Percentiles rank a stretch among this genome's conserved stretches.
phyloP scores from a whole-genome alignment of 1,140 invertebrate species.

The Chironomus striatipennis region DNA sequence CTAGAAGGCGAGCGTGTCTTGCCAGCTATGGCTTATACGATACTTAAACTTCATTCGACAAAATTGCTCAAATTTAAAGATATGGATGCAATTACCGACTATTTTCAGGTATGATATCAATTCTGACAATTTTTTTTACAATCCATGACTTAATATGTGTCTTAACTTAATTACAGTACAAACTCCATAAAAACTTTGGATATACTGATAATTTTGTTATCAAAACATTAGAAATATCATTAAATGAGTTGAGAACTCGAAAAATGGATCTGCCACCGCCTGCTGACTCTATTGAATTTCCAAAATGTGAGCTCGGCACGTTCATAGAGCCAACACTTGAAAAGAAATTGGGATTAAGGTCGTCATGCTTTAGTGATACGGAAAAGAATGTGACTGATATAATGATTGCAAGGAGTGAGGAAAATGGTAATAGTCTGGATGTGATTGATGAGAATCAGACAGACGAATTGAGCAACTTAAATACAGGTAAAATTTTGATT shows the following conservation, averaged over 20 bases:
- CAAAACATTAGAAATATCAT: constrained; percentile 62
- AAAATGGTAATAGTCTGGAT: constrained; percentile 30
- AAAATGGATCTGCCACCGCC: constrained; percentile 72
- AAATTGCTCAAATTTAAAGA: constrained; percentile 64
- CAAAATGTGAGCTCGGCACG: constrained; percentile 68
- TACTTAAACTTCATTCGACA: constrained; percentile 87
- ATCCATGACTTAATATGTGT: no score
- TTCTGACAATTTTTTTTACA: no score
- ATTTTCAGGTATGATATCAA: constrained; percentile 42
- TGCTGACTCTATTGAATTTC: constrained; percentile 61
- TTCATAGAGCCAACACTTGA: constrained; percentile 63
- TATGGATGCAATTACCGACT: constrained; percentile 83
- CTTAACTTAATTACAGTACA: constrained; percentile 49
- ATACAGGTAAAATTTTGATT: neutral
- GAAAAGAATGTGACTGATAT: constrained; percentile 48
- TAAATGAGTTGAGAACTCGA: constrained; percentile 71
- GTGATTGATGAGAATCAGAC: neutral
- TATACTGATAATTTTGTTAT: constrained; percentile 83
- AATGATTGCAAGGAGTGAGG: constrained; percentile 39
- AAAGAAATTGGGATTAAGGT: constrained; percentile 52
- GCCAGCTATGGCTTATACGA: constrained; percentile 86
- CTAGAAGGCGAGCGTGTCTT: constrained; percentile 85
- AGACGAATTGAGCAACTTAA: neutral
- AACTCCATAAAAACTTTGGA: constrained; percentile 82
- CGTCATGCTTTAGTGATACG: constrained; percentile 58